Evolutionary conservation across 2,888 invertebrate species (phyloP), one percentile per base, ranked within the genome.

Genomic region (Parnassius smintheus): DNA sequence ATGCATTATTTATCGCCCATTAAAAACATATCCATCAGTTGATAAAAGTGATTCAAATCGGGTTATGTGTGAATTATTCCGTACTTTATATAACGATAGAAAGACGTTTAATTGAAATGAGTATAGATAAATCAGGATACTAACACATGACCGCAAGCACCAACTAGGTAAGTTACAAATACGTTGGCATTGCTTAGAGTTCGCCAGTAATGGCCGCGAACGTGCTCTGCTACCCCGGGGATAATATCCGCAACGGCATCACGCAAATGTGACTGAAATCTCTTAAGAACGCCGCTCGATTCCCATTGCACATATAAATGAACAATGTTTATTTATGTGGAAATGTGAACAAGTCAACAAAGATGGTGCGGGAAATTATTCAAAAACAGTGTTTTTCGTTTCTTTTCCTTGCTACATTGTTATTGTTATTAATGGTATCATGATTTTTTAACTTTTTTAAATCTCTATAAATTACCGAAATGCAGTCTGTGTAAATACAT

Each of bases 141-240:
- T 25, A 45, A 18, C 11, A n/a, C 22, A 45, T 2, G 22, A 44
- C 51, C 50, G 50, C 53, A 58, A 61, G 52, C 41, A 61, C 48
- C 55, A 42, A 49, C 49, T 41, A 54, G 22, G 48, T 64, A 49
- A 55, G 55, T 54, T 42, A 56, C 46, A 44, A 60, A 57, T 56
- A 54, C 51, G 54, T 57, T 72, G 67, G 68, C 69, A 69, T 66
- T 69, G 70, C 66, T 59, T 61, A 65, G 70, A 72, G 75, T 72
- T 73, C 69, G 70, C 71, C 74, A 65, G 78, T 82, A 82, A 81
- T 81, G 75, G 78, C 61, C 68, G 59, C 62, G 69, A 70, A 78
- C 76, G 80, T 80, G 80, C 71, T 68, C 69, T 65, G 63, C 66
- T 67, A 65, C 60, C 9, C 49, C 9, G 13, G 56, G 65, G 69